These are phyloP conservation scores for Cephalophus harveyi DNA, from an alignment of 2,113 vertebrate species.

Conservation along the genomic window DNA sequence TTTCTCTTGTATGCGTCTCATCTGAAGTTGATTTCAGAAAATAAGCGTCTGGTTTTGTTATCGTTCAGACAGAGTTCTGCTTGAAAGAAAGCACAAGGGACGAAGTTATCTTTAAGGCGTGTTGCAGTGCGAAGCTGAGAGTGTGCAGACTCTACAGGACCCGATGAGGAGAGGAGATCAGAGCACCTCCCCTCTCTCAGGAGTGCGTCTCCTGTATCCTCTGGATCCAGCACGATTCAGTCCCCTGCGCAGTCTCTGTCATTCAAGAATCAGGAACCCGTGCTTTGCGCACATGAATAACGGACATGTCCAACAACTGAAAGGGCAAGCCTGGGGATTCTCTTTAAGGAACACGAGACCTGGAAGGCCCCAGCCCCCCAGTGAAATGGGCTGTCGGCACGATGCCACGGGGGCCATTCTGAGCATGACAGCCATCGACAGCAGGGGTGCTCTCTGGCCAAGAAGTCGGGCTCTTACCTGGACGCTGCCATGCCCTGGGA, in stretches of 20 bases:
- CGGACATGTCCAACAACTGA: neutral
- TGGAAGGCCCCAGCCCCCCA: neutral
- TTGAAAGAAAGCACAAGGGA: neutral
- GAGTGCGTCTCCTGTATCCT: neutral
- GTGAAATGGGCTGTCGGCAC: neutral
- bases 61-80: neutral
- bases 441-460: neutral
- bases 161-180: accelerated
- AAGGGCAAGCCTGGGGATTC: neutral
- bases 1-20: neutral
- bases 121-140: accelerated
- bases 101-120: neutral
- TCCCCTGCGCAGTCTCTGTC: neutral
- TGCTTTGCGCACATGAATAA: accelerated
- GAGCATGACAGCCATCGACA: accelerated
- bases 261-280: neutral
- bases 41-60: neutral
- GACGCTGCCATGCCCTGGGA: neutral
- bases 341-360: neutral
- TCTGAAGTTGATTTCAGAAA: neutral
- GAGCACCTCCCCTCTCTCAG: neutral
- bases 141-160: neutral
- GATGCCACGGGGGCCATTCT: neutral
- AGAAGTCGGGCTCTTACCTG: neutral
- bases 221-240: neutral